Base-by-base conservation (phyloP, 2,888 invertebrate species). In the Oligia fasciuncula region DNA sequence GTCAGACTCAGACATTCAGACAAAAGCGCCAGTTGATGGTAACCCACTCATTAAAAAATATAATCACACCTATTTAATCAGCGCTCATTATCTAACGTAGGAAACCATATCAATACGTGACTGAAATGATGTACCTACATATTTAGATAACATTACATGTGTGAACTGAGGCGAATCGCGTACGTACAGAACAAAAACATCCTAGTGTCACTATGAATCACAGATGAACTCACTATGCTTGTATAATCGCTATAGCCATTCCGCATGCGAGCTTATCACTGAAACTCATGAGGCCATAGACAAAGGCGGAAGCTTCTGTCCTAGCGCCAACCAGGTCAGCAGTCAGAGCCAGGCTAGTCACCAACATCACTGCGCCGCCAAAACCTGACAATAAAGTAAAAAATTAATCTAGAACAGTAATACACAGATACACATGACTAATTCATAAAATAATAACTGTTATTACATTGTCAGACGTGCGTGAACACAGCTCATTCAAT, bases 251-350 rank as follows among this genome's bases (percentile, higher is more conserved):
- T 74, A 99, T 98, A 68, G 98, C 98, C 23, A 98, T 87, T 13
- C 99, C 99, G 95, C 99, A 99, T 1, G 98, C 98, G 13, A 99
- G 95, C 95, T 99, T 99, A 95, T 99, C 99, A 17, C 98, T 97
- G 92, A 99, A 99, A 93, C 99, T 99, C 98, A 99, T 99, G 23
- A 98, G 97, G 9, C 99, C 99, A 92, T 99, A 99, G 1, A 99
- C 98, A 94, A 99, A 99, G 43, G 99, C 99, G 8, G 99, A 98
- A 85, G 98, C 98, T 89, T 98, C 98, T 0, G 98, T 98, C 91
- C 98, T 98, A 60, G 97, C 97, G 29, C 98, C 99, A 77, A 99
- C 99, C 76, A 99, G 97, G 94, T 99, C 99, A 1, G 99, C 98
- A 0, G 99, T 99, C 88, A 99, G 97, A 0, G 99, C 98, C 67